Conservation (phyloP, 2,113 vertebrate genomes). For the Catharus minimus region DNA sequence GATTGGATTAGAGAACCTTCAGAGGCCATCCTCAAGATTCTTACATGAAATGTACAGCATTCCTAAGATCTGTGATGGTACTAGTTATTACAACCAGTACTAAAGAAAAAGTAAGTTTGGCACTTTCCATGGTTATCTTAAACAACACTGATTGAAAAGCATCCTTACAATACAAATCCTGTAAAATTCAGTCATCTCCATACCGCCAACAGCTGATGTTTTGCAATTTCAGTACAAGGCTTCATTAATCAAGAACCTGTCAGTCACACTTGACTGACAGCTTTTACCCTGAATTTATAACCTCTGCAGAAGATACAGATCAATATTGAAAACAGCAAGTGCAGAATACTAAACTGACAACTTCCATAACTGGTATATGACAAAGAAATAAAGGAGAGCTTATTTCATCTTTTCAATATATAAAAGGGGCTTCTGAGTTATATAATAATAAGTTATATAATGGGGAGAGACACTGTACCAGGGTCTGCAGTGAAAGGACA, state of each 20-base stretch:
- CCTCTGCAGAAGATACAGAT: background rate
- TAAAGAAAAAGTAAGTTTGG: background rate
- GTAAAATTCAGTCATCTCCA: background rate
- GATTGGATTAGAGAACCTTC: background rate
- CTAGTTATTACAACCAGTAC: background rate
- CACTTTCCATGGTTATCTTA: background rate
- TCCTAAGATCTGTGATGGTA: background rate
- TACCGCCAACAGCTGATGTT: background rate
- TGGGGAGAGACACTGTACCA: background rate
- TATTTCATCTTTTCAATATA: background rate
- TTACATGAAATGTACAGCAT: background rate
- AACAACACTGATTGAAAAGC: background rate
- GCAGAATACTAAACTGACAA: conserved; percentile 5
- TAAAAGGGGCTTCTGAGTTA: background rate
- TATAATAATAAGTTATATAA: background rate
- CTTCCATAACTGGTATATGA: background rate
- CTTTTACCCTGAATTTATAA: conserved; percentile 12
- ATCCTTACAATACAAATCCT: background rate
- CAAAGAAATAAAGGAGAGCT: background rate
- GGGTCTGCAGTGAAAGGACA: background rate
- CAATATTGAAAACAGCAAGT: conserved; percentile 29
- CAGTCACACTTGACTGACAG: background rate
- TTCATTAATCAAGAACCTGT: background rate
- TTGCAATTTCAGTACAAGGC: background rate
- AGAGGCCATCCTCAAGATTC: background rate